A percentile compares a stretch with the other conserved stretches of the same genome.
phyloP scores from a whole-genome alignment of 2,113 vertebrate genomes.

The Heliornis fulica region DNA sequence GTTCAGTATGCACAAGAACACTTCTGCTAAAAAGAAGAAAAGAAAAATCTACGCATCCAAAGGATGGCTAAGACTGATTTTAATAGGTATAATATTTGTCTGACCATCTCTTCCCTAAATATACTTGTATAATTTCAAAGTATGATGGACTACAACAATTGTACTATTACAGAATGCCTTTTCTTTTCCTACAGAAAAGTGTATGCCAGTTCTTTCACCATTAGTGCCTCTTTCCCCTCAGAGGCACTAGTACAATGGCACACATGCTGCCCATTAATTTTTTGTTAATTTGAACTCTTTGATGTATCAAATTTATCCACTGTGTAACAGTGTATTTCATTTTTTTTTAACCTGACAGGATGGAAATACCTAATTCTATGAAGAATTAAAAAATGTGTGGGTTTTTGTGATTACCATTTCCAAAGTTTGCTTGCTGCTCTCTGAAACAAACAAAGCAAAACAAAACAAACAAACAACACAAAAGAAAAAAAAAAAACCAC shows the following conservation, averaged over 20 bases:
- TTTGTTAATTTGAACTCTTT: background rate
- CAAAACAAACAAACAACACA: too few relatives aligned
- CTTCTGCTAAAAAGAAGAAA: background rate
- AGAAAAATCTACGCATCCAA: background rate
- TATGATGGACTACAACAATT: background rate
- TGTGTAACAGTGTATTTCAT: background rate
- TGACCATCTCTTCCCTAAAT: background rate
- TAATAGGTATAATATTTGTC: background rate
- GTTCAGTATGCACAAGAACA: background rate
- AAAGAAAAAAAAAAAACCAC: too few relatives aligned
- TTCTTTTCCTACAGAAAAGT: background rate
- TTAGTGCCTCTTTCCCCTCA: background rate
- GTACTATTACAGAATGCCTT: background rate
- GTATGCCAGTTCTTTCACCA: background rate
- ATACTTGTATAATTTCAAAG: background rate
- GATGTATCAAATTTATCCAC: background rate
- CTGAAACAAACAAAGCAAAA: too few relatives aligned
- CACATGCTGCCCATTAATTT: background rate
- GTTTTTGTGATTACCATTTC: background rate
- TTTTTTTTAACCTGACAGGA: background rate
- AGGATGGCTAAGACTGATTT: background rate
- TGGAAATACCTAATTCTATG: background rate
- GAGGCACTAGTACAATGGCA: background rate
- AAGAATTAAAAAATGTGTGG: background rate
- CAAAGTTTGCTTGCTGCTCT: background rate